Base-by-base conservation (phyloP, 2,888 invertebrate genomes). In the Meghimatium bilineatum region DNA sequence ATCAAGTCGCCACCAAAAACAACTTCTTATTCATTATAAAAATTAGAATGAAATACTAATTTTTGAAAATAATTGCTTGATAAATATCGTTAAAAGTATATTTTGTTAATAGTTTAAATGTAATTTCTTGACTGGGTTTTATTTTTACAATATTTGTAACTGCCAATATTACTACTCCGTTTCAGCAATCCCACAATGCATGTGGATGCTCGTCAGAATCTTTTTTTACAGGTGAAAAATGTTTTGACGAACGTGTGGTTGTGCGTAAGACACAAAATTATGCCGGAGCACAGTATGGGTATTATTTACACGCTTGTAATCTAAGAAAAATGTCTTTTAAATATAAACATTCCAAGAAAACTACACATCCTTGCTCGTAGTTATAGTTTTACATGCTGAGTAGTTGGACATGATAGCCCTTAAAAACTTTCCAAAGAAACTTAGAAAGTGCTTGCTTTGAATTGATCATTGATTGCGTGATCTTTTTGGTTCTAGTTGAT, bases 221-320 rank as follows among this genome's bases (percentile, higher is more conserved):
- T 44, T 44, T 44, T 74, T 82, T 82, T 82, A 76, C 82, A 82
- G 82, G 82, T 82, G 82, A 76, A 82, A 38, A 72, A 82, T 82
- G 82, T 82, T 82, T 82, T 75, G 74, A 32, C 56, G 49, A 82
- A 72, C 74, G 75, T 75, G 80, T 72, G 82, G 69, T 72, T 49
- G 56, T 76, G 67, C 49, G 32, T 32, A 74, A 14, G 26, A 29
- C 23, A n/a, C 29, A 44, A 44, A 75, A 71, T 71, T 60, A 26
- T 17, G 63, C 12, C 63, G 26, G 20, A 26, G 66, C 34, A 66
- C 49, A 17, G 66, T 36, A 20, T 66, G 14, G 44, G 44, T 44
- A 44, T 44, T 44, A 44, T 44, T 44, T 56, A 23, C 17, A 17
- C 5, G 56, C 12, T 3, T 17, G 26, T 26, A 26, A 26, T 17